phyloP scores from a whole-genome alignment of 2,888 invertebrate genomes.

The Drosophila tripunctata region DNA sequence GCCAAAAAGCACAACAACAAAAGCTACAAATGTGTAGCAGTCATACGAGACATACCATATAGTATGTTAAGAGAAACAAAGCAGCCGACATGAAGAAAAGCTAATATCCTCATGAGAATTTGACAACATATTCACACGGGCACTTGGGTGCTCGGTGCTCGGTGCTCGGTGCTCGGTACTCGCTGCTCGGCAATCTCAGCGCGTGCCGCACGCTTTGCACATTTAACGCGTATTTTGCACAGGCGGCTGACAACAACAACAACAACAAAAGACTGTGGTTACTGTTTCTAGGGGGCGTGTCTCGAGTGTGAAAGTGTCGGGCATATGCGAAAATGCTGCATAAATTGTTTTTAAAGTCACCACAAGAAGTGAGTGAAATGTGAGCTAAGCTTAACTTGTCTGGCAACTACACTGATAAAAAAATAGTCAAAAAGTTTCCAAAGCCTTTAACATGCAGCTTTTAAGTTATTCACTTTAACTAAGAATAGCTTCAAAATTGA shows the following conservation, averaged over 20 bases:
- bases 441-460: too few species aligned
- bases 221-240: conserved; percentile 78
- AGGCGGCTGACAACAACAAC: conserved; percentile 39
- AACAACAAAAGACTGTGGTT: conserved; percentile 7
- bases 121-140: conserved; percentile 77
- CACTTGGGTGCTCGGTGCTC: neutral
- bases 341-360: conserved; percentile 71
- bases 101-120: conserved; percentile 74
- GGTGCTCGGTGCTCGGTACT: conserved; percentile 18
- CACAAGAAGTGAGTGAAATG: conserved; percentile 63
- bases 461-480: too few species aligned
- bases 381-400: conserved; percentile 42
- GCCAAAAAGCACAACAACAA: conserved; percentile 27
- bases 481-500: too few species aligned
- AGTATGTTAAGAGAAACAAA: conserved; percentile 23
- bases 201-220: conserved; percentile 77
- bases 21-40: conserved; percentile 20
- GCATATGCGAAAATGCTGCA: conserved; percentile 57
- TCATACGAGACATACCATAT: conserved; percentile 5
- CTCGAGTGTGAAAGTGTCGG: conserved; percentile 21
- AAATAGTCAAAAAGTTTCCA: too few species aligned
- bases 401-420: conserved; percentile 8
- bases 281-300: conserved; percentile 30
- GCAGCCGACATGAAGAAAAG: conserved; percentile 38
- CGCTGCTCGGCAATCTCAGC: conserved; percentile 64